Conservation (phyloP, 1,140 invertebrate genomes). For the Arctopsyche grandis region DNA sequence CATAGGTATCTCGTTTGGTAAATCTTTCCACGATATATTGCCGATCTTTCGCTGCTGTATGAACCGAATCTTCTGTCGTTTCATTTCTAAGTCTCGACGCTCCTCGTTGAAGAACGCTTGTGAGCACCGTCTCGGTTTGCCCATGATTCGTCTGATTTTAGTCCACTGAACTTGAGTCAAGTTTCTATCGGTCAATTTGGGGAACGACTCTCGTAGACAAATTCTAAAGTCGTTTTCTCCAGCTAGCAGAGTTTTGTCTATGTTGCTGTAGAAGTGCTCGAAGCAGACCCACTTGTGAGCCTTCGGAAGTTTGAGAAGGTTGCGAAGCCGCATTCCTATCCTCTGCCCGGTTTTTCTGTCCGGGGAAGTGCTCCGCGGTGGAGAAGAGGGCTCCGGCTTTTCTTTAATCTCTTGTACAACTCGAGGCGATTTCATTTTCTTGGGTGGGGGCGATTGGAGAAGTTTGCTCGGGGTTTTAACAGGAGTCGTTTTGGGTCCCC, state of each 20-base stretch:
- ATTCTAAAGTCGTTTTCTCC: conserved; percentile 97
- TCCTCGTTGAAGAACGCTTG: conserved; percentile 97
- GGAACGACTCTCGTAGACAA: conserved; percentile 94
- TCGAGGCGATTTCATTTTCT: conserved; percentile 63
- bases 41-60: conserved; percentile 93
- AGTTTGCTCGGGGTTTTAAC: conserved; percentile 66
- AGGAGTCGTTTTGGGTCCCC: conserved; percentile 67
- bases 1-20: conserved; percentile 95
- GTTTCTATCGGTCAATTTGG: conserved; percentile 86
- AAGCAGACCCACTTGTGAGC: conserved; percentile 99
- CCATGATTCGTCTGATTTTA: conserved; percentile 95
- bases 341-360: conserved; percentile 85
- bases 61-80: conserved; percentile 91
- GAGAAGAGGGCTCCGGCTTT: neutral
- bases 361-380: conserved; percentile 63
- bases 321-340: conserved; percentile 90
- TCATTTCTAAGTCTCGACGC: conserved; percentile 86
- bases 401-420: conserved; percentile 20
- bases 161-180: conserved; percentile 95
- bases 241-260: conserved; percentile 94
- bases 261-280: conserved; percentile 99
- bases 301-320: conserved; percentile 97
- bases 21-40: conserved; percentile 86
- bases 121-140: conserved; percentile 93
- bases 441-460: conserved; percentile 56